phyloP scores from a whole-genome alignment of 2,888 invertebrate species.

The Drosophila cracens region DNA sequence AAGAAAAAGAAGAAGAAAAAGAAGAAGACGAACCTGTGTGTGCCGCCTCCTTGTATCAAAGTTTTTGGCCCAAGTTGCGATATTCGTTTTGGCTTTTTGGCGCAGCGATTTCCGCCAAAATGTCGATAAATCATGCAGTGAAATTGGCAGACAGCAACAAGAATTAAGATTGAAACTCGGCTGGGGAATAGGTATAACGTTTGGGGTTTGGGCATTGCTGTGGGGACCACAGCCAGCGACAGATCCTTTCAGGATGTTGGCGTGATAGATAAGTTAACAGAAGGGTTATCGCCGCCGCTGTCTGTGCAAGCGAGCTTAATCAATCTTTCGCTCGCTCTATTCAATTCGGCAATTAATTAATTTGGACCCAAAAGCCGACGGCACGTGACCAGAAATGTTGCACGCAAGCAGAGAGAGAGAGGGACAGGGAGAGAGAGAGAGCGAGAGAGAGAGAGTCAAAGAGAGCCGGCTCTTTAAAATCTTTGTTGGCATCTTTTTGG shows the following conservation, averaged over 20 bases:
- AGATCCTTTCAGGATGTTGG: constrained; percentile 60
- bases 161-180: constrained; percentile 20
- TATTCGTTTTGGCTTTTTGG: constrained; percentile 65
- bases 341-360: constrained; percentile 72
- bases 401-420: constrained; percentile 9
- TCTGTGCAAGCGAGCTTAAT: constrained; percentile 55
- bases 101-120: constrained; percentile 73
- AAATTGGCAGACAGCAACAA: constrained; percentile 45
- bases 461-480: constrained; percentile 31
- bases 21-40: constrained; percentile 38
- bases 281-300: constrained; percentile 58
- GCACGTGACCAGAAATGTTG: constrained; percentile 58
- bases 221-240: constrained; percentile 8
- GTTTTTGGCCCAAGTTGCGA: constrained; percentile 42
- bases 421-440: not conserved
- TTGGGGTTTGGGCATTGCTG: constrained; percentile 2
- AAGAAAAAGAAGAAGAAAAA: not conserved
- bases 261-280: constrained; percentile 73
- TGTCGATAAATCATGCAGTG: constrained; percentile 75
- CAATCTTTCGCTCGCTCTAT: constrained; percentile 59
- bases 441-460: not conserved
- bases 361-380: constrained; percentile 48
- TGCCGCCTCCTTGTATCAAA: constrained; percentile 40
- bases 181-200: not conserved
- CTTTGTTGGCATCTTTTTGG: constrained; percentile 11